Base-by-base conservation (phyloP, 64 coral and sea anemone species). In the Dendronephthya gigantea region DNA sequence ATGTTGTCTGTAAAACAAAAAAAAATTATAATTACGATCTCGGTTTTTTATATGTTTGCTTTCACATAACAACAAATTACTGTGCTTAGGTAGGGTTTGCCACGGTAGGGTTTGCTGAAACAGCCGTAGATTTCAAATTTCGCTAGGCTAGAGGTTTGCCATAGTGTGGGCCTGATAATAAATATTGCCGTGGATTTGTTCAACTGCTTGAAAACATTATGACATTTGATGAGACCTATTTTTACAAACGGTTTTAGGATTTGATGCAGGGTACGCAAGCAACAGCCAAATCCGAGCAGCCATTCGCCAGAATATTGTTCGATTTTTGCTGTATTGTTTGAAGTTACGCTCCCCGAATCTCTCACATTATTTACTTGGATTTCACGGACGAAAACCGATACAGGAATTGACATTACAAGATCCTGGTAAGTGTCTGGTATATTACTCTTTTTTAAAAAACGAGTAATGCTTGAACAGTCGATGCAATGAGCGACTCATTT, bases 361-460 rank as follows among this genome's bases (percentile, higher is more conserved):
- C 32, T 91, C 94, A 52, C 92, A 97, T 35, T 93, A 93, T 37
- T 84, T 97, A 5, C 85, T 97, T 84, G 94, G 94, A 9, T 97
- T 55, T 83, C 89, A 97, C 22, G 87, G 91, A 6, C 84, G 92
- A 56, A 93, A 92, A 84, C 92, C 92, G 86, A 92, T 91, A 41
- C 43, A 83, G 50, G 93, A 90, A 51, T 93, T 92, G 5, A 97
- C 88, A 62, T 87, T 97, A 7, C 94, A 97, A 82, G 88, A 93
- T 68, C 94, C 94, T 38, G 94, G 94, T 97, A 90, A 40, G 34
- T 39, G 25, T 27, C 17, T 66, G 58, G 19, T 43, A n/a, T n/a
- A 83, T 40, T 83, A 22, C 39, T 32, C 11, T 83, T n/a, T 41
- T 83, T 48, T 50, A 12, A 41, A n/a, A n/a, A n/a, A n/a, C n/a